phyloP scores from a whole-genome alignment of 2,888 invertebrate species.

The Stenolophus ochropezus region DNA sequence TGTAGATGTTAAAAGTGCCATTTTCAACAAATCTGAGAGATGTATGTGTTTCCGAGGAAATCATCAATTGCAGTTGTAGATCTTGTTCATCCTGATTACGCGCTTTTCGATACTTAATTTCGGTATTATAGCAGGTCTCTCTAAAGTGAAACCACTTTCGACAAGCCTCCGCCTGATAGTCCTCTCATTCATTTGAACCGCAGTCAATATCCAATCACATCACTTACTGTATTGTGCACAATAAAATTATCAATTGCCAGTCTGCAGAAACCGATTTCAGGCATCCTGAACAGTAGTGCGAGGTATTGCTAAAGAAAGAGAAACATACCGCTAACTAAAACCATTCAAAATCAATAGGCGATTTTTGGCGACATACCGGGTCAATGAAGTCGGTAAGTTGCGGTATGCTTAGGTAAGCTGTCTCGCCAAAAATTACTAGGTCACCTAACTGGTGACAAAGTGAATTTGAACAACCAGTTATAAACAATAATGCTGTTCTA shows the following conservation, averaged over 20 bases:
- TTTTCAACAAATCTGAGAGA: too few species aligned
- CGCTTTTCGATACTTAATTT: not conserved
- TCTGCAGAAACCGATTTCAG: not conserved
- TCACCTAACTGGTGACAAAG: too few species aligned
- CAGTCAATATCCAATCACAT: not conserved
- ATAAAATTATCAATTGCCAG: too few species aligned
- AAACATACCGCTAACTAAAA: not conserved
- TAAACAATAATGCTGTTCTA: too few species aligned
- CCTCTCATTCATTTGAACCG: not conserved
- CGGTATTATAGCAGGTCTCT: not conserved
- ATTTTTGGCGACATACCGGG: too few species aligned
- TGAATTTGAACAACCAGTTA: too few species aligned
- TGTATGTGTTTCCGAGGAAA: too few species aligned
- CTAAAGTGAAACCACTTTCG: not conserved
- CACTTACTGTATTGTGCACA: not conserved
- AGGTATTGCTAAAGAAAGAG: constrained; percentile 2
- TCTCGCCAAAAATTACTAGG: too few species aligned
- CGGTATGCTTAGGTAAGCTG: too few species aligned
- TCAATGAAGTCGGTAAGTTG: too few species aligned
- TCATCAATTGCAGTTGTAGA: too few species aligned
- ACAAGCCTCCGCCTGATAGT: not conserved
- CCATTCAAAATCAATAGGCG: not conserved
- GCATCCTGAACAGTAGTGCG: constrained; percentile 13
- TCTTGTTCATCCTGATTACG: not conserved
- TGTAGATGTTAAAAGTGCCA: too few species aligned